phyloP scores from a whole-genome alignment of 2,888 invertebrate genomes.

The Phymatocera aterrima region DNA sequence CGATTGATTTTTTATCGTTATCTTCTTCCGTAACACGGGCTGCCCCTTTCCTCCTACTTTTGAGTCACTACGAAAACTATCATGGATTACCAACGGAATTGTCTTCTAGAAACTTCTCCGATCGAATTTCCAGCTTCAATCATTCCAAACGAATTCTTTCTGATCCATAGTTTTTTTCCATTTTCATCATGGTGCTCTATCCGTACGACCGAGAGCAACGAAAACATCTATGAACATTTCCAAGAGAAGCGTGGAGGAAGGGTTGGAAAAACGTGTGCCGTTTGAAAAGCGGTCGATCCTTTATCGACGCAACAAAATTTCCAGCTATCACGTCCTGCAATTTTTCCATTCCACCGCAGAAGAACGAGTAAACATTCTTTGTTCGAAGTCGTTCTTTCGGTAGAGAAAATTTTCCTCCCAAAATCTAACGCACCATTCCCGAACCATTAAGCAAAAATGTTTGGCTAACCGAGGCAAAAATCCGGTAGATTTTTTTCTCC shows the following conservation, averaged over 20 bases:
- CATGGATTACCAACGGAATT: constrained; percentile 6
- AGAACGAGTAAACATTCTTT: constrained; percentile 37
- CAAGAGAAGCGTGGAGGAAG: neutral
- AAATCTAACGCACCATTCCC: constrained; percentile 60
- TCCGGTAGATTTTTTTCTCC: constrained; percentile 58
- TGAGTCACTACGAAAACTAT: constrained; percentile 19
- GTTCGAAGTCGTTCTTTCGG: constrained; percentile 20
- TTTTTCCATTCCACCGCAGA: constrained; percentile 42
- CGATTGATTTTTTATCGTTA: constrained; percentile 55
- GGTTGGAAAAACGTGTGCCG: constrained; percentile 10
- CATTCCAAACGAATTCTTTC: neutral
- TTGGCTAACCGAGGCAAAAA: constrained; percentile 74
- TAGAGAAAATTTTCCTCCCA: constrained; percentile 17
- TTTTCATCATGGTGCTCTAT: neutral
- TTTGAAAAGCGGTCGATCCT: constrained; percentile 23
- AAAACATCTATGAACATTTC: neutral
- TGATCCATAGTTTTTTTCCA: neutral
- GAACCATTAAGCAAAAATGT: constrained; percentile 73
- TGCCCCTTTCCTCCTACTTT: constrained; percentile 41
- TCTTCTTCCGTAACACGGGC: constrained; percentile 23
- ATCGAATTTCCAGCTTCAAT: neutral
- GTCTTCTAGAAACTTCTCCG: neutral
- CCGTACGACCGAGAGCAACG: neutral
- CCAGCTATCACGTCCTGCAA: constrained; percentile 27
- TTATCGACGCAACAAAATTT: neutral